phyloP scores from a whole-genome alignment of 2,113 vertebrate species.

The Sapajus apella region DNA sequence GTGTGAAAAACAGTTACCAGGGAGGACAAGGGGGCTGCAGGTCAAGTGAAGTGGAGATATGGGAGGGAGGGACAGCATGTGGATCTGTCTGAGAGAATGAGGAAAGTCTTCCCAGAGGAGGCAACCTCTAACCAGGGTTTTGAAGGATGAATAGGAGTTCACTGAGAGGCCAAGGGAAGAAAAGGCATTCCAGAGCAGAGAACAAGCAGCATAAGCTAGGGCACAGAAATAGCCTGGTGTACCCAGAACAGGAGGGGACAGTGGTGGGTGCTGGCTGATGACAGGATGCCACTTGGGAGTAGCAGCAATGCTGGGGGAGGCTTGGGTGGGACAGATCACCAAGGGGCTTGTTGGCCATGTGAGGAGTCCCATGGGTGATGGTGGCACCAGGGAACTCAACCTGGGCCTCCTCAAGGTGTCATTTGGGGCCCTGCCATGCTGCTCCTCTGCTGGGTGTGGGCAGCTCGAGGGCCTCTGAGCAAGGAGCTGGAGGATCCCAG shows the following conservation, averaged over 20 bases:
- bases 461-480: no score
- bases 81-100: neutral
- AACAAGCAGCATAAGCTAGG: neutral
- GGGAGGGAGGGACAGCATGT: neutral
- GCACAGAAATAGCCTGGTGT: neutral
- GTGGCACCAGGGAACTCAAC: neutral
- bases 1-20: neutral
- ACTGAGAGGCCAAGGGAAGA: neutral
- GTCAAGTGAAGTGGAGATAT: neutral
- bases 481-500: neutral
- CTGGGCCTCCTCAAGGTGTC: neutral
- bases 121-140: neutral
- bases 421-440: neutral
- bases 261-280: neutral
- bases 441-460: neutral
- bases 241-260: neutral
- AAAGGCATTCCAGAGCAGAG: neutral
- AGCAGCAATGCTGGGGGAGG: neutral
- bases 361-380: neutral
- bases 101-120: neutral
- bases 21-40: neutral
- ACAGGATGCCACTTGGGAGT: neutral
- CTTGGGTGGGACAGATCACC: neutral
- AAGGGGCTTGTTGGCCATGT: fast-evolving
- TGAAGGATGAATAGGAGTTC: slow-evolving; percentile 33